Percentiles rank a stretch among this genome's conserved stretches.
Conservation (phyloP, 2,888 invertebrate species). For the Drosophila fungiperda region DNA sequence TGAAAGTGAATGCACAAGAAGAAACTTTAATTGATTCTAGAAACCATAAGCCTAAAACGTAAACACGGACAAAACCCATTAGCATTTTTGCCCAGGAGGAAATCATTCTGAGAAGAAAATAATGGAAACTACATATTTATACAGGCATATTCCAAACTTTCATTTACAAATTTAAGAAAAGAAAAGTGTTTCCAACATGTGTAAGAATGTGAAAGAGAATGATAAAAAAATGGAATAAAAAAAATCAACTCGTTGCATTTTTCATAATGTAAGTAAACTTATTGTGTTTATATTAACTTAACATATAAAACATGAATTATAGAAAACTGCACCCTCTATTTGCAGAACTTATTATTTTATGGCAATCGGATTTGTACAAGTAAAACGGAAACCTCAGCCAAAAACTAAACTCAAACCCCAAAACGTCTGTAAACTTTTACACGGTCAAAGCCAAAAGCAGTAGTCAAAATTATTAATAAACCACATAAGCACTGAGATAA, state of each 20-base stretch:
- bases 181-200: neutral
- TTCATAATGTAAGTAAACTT: neutral
- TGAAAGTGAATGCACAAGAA: neutral
- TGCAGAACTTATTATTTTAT: neutral
- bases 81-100: neutral
- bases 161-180: neutral
- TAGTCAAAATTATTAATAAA: conserved; percentile 70
- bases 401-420: conserved; percentile 22
- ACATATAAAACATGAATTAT: neutral
- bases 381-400: neutral
- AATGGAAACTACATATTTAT: neutral
- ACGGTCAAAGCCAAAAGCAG: conserved; percentile 36
- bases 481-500: conserved; percentile 52
- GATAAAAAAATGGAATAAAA: neutral
- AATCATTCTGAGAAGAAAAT: neutral
- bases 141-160: neutral
- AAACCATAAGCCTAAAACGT: neutral
- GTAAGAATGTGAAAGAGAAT: neutral
- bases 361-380: neutral
- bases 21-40: neutral
- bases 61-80: neutral
- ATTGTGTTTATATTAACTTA: neutral
- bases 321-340: neutral
- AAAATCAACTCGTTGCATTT: neutral
- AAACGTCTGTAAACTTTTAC: conserved; percentile 37